phyloP scores from a whole-genome alignment of 2,797 vertebrate species.

The Dryobates pubescens region DNA sequence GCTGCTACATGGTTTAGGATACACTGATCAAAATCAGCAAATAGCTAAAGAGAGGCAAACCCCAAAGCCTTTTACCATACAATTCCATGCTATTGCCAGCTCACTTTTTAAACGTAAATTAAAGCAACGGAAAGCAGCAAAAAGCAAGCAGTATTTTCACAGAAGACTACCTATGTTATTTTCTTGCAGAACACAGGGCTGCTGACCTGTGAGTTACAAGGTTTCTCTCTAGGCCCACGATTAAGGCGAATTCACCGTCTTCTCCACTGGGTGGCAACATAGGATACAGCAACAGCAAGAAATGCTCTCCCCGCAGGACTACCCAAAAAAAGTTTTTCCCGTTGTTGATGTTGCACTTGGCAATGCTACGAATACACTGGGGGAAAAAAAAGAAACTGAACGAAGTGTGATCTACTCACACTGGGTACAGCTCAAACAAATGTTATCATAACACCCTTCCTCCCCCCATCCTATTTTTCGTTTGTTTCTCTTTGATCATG shows the following conservation, averaged over 20 bases:
- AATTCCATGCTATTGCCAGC: not conserved
- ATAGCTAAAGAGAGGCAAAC: not conserved
- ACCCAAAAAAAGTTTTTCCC: not conserved
- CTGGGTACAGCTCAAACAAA: not conserved
- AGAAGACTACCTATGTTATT: not conserved
- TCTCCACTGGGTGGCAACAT: slow-evolving; percentile 79
- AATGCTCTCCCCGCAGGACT: not conserved
- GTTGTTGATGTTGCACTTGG: not conserved
- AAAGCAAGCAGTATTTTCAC: not conserved
- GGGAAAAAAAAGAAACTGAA: not conserved
- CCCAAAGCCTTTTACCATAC: not conserved
- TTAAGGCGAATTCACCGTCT: not conserved
- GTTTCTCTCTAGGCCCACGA: not conserved
- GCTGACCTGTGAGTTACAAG: not conserved
- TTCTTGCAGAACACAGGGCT: not conserved
- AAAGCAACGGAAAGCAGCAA: not conserved
- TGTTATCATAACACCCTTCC: not conserved
- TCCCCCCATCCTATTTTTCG: not conserved
- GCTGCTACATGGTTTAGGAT: not conserved
- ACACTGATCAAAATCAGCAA: not conserved
- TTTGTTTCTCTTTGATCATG: not conserved
- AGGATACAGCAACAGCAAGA: slow-evolving; percentile 45
- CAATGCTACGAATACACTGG: not conserved
- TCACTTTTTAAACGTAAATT: not conserved
- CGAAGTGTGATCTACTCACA: not conserved